Base-by-base conservation (phyloP, 30 jellyfish, hydroid and myxozoan species). In the Catostylus mosaicus region DNA sequence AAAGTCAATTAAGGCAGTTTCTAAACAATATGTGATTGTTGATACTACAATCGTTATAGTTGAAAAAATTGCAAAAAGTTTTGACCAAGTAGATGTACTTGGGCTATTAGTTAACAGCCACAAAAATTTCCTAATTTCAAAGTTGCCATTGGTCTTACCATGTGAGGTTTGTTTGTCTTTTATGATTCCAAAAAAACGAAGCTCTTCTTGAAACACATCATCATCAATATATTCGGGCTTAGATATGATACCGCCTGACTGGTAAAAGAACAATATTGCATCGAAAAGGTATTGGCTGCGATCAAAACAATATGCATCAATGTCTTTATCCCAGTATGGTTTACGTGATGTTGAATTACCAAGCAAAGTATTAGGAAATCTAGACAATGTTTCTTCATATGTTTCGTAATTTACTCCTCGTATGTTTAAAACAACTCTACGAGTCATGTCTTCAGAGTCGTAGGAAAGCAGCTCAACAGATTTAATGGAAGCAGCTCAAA, bases 341-440 rank as follows among this genome's bases (percentile, higher is more conserved):
- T 33, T 61, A 2, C 86, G 90, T 31, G 30, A 59, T 0, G n/a
- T 40, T 26, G 87, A 54, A 63, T 75, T 68, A 63, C 96, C 96
- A 36, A 86, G 84, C 16, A 75, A 33, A 1, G 96, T 86, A 77
- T 77, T 77, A 8, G 96, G 96, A 86, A 75, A 86, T 11, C 90
- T 75, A 50, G 48, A 16, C 23, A 86, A 78, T 16, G 96, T 72
- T 30, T 77, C 86, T 45, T 75, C 96, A 59, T 56, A 76, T 3
- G 96, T 86, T 57, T 86, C 96, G 34, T 50, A 86, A 38, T 59
- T 18, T 23, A 71, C 80, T 7, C 96, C 96, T 29, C 96, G 79
- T 33, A 83, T 68, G 62, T 70, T 83, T 31, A 83, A 73, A 1
- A 45, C 76, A 14, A 80, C n/a, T 47, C 90, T 66, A 3, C 54